Evolutionary conservation across 1,140 invertebrate genomes (phyloP).

Genomic region (Pogonomyrmex barbatus): DNA sequence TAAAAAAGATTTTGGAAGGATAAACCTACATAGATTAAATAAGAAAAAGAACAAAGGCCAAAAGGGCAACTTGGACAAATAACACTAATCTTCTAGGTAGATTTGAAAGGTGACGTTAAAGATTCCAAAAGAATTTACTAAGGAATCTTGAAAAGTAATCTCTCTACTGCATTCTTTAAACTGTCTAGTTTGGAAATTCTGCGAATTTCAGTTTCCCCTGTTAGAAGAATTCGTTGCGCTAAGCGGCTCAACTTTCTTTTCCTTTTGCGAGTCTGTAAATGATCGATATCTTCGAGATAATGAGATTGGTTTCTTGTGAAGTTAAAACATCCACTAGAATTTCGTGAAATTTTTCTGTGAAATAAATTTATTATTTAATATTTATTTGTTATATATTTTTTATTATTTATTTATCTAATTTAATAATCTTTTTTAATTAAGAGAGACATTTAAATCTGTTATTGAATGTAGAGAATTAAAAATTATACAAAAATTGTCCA

Average conservation of each 20-base stretch:
- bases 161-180: background rate
- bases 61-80: too few species aligned
- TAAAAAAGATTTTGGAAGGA: too few species aligned
- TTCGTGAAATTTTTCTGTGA: background rate
- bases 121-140: background rate
- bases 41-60: too few species aligned
- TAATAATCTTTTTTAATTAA: background rate
- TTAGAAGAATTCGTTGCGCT: background rate
- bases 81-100: too few species aligned
- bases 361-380: conserved; percentile 4
- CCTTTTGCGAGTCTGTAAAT: background rate
- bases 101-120: background rate
- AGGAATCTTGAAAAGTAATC: background rate
- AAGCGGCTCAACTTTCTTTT: conserved; percentile 3
- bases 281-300: background rate
- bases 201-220: background rate
- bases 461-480: background rate
- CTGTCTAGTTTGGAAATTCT: background rate
- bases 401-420: conserved; percentile 20
- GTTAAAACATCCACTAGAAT: background rate
- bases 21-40: too few species aligned
- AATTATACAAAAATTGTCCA: background rate
- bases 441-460: background rate
- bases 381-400: background rate
- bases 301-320: background rate